Conservation (phyloP, 2,888 invertebrate species). For the Cheilosia vernalis region DNA sequence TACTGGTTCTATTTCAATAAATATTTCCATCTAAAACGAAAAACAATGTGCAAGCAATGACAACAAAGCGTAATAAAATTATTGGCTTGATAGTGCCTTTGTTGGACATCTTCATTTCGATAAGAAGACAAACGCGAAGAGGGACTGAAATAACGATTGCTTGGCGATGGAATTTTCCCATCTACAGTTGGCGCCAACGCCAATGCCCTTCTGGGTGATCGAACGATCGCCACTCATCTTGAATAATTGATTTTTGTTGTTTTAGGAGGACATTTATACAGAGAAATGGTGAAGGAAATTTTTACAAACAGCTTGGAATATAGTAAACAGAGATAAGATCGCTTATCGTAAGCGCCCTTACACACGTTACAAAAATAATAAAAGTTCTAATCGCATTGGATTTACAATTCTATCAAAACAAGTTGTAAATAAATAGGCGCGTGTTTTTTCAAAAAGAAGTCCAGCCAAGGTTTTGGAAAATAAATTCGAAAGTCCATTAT, state of each 20-base stretch:
- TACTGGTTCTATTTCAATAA: constrained; percentile 14
- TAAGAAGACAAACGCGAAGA: neutral
- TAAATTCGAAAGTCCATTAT: no score
- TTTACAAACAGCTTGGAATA: constrained; percentile 13
- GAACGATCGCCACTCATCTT: neutral
- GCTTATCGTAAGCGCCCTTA: neutral
- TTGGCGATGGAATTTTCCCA: constrained; percentile 40
- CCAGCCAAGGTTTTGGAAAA: no score
- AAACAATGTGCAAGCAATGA: neutral
- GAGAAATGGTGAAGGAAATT: neutral
- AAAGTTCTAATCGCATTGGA: constrained; percentile 3
- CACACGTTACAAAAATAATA: constrained; percentile 2
- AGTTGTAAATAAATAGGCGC: constrained; percentile 8
- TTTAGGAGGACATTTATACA: neutral
- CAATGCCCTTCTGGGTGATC: neutral
- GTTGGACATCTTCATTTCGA: neutral
- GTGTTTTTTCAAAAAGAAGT: no score
- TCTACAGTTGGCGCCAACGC: neutral
- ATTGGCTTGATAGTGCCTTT: constrained; percentile 4
- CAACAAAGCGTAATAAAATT: constrained; percentile 5
- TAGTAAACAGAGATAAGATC: constrained; percentile 26
- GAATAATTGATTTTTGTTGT: neutral
- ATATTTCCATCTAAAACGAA: neutral
- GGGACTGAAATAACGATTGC: constrained; percentile 2
- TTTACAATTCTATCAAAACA: constrained; percentile 4